Evolutionary conservation across 2,888 invertebrate species (phyloP).

Genomic region (Drosophila sordidula): DNA sequence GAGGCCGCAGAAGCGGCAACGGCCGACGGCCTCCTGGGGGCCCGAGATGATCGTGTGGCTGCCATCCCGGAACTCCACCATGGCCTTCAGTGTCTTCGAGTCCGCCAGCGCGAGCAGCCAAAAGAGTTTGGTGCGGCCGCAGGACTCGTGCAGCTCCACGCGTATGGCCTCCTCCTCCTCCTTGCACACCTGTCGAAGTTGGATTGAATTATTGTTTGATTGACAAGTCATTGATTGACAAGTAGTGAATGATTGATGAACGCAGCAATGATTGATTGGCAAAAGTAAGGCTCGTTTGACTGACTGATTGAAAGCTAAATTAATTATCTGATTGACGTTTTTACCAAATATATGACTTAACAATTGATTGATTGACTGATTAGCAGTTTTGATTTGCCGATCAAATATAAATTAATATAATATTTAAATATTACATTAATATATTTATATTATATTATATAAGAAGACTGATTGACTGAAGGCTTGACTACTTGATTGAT

Average conservation of each 20-base stretch:
- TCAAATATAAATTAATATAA: no score
- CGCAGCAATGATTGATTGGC: background rate
- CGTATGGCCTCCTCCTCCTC: conserved; percentile 98
- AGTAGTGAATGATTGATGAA: background rate
- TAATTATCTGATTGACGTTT: no score
- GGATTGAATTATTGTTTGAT: background rate
- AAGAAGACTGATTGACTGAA: no score
- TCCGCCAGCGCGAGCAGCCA: conserved; percentile 98
- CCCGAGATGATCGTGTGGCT: conserved; percentile 85
- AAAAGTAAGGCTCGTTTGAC: background rate
- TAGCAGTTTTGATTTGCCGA: no score
- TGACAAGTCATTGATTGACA: background rate
- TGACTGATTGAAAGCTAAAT: background rate
- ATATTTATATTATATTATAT: no score
- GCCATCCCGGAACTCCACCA: conserved; percentile 95
- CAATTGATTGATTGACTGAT: no score
- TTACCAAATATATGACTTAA: no score
- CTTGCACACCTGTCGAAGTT: conserved; percentile 88
- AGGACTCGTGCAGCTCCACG: conserved; percentile 98
- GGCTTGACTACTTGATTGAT: no score
- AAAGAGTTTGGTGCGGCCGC: conserved; percentile 97
- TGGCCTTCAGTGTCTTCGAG: conserved; percentile 94
- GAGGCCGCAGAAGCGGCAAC: conserved; percentile 96
- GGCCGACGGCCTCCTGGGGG: conserved; percentile 87
- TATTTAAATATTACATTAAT: no score